Conservation (phyloP, 1,140 invertebrate genomes). For the Drosophila rhopaloa region DNA sequence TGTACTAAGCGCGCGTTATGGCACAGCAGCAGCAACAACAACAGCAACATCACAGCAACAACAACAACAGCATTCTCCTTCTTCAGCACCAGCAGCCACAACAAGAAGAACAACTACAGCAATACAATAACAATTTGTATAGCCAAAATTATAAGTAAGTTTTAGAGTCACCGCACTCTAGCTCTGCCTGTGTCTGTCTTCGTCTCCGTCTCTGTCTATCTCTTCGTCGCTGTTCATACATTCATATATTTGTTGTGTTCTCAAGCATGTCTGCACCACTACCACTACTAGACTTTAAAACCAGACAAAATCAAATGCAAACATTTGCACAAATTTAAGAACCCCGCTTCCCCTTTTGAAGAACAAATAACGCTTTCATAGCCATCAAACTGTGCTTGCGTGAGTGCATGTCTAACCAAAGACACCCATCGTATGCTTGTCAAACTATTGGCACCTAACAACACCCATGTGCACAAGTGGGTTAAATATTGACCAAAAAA, state of each 20-base stretch:
- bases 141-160: constrained; percentile 78
- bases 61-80: constrained; percentile 51
- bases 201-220: neutral
- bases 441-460: constrained; percentile 19
- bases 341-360: neutral
- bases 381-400: constrained; percentile 44
- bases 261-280: constrained; percentile 20
- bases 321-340: constrained; percentile 24
- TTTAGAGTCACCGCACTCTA: constrained; percentile 56
- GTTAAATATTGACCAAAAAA: constrained; percentile 12
- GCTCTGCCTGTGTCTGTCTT: constrained; percentile 19
- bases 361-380: constrained; percentile 24
- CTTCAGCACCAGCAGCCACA: constrained; percentile 48
- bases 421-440: constrained; percentile 28
- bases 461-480: constrained; percentile 20
- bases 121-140: constrained; percentile 80
- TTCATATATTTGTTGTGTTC: constrained; percentile 11
- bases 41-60: constrained; percentile 48
- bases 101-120: constrained; percentile 61
- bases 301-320: constrained; percentile 29
- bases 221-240: constrained; percentile 6
- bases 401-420: constrained; percentile 24
- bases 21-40: constrained; percentile 67
- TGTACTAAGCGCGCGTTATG: constrained; percentile 72
- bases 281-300: constrained; percentile 20